Evolutionary conservation across 2,797 vertebrate genomes (phyloP), one percentile per base, ranked within the genome.

Genomic region (Sylvilagus floridanus): DNA sequence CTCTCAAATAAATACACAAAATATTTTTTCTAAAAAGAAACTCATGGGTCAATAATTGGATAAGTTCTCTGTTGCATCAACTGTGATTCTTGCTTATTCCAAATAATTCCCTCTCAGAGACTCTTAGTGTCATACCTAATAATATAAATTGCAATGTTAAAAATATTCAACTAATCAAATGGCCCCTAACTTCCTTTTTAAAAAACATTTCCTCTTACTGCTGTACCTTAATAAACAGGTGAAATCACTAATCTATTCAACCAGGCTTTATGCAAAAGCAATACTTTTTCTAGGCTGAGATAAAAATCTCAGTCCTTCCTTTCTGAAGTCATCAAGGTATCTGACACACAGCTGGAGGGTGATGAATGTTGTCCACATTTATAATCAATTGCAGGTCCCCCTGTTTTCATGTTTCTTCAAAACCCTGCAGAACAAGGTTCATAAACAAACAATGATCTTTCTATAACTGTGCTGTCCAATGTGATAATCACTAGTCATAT

Each of bases 281-380:
- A 60, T 50, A 26, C 6, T 86, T 37, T 91, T 94, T 93, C 42
- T 71, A 71, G 66, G 62, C 22, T 71, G 42, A 81, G 19, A 78
- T 79, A 22, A 91, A 86, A 86, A 89, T 83, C 47, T 91, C 22
- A 89, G 54, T 57, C 54, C 54, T 91, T 93, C 26, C 30, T 93
- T 35, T 17, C 17, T 72, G 16, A 12, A 52, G 11, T 24, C 78
- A 50, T 85, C 21, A 66, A 57, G 26, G 57, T 72, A 10, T 82
- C 30, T 95, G 68, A 52, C 8, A n/a, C 30, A 86, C 16, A 65
- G 54, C 17, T 83, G 32, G 24, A 42, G 7, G 47, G 30, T 84
- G 57, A 91, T 88, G 47, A 84, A 37, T 72, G 35, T 84, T 83
- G 86, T 50, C 17, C 84, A 78, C 52, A 89, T 75, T 71, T 91